These are phyloP conservation scores for Koerneria pararmatus DNA, from an alignment of 2,888 invertebrate genomes.

Conservation along the genomic window DNA sequence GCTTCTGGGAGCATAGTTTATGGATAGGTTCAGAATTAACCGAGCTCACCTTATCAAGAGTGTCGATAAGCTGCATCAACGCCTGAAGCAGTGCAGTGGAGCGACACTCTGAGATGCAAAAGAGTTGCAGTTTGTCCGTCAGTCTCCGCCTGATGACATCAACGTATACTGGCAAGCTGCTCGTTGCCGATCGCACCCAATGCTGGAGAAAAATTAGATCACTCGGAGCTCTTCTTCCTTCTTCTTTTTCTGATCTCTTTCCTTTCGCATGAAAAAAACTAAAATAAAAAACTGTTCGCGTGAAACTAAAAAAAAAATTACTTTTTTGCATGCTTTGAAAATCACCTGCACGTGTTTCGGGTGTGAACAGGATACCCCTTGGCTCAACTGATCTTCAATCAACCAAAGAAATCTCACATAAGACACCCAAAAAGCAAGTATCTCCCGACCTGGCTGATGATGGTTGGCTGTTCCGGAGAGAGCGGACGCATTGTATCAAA, in stretches of 20 bases:
- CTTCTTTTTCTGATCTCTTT: no score
- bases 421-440: no score
- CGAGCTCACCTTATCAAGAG: conserved; percentile 11
- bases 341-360: no score
- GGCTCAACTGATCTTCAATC: no score
- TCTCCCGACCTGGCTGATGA: conserved; percentile 18
- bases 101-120: conserved; percentile 15
- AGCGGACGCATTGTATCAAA: conserved; percentile 12
- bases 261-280: no score
- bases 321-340: no score
- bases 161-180: conserved; percentile 13
- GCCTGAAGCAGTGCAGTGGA: conserved; percentile 6
- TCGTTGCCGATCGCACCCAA: conserved; percentile 13
- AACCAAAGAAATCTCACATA: no score
- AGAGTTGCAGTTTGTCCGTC: neutral
- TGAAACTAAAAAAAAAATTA: no score
- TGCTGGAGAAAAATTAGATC: conserved; percentile 8
- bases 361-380: no score
- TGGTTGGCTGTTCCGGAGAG: neutral
- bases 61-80: conserved; percentile 11
- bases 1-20: neutral
- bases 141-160: conserved; percentile 13
- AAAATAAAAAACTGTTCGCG: no score
- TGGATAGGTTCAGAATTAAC: neutral
- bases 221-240: neutral